Conservation (phyloP, 2,113 vertebrate genomes). For the Hiodon alosoides region DNA sequence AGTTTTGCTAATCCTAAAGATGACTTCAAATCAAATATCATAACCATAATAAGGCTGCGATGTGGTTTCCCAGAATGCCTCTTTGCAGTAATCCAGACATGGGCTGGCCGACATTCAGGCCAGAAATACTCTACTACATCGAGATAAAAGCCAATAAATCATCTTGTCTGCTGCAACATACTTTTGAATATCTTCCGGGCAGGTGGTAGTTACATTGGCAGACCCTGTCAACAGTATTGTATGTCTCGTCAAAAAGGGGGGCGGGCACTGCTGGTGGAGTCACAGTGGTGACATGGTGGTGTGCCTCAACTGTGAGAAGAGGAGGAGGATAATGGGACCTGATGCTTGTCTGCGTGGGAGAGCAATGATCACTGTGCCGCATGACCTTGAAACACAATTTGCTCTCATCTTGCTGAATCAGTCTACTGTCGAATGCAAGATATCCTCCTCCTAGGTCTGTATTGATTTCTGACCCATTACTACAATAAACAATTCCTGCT, state of each 20-base stretch:
- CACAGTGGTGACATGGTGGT: not conserved
- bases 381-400: not conserved
- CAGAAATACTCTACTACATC: not conserved
- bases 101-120: too few relatives aligned
- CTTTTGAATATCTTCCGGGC: not conserved
- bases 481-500: not conserved
- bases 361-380: not conserved
- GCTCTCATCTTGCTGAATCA: not conserved
- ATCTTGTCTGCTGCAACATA: not conserved
- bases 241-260: not conserved
- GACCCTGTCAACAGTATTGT: not conserved
- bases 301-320: not conserved
- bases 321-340: too few relatives aligned
- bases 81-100: not conserved
- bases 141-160: not conserved
- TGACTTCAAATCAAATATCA: not conserved
- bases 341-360: too few relatives aligned
- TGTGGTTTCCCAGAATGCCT: not conserved
- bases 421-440: not conserved
- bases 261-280: not conserved
- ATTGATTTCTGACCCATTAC: not conserved
- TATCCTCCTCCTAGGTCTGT: not conserved
- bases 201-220: not conserved
- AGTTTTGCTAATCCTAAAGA: not conserved
- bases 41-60: slow-evolving; percentile 1